A percentile compares a stretch with the other conserved stretches of the same genome.
phyloP scores from a whole-genome alignment of 1,140 invertebrate genomes.

The Lepidurus arcticus region DNA sequence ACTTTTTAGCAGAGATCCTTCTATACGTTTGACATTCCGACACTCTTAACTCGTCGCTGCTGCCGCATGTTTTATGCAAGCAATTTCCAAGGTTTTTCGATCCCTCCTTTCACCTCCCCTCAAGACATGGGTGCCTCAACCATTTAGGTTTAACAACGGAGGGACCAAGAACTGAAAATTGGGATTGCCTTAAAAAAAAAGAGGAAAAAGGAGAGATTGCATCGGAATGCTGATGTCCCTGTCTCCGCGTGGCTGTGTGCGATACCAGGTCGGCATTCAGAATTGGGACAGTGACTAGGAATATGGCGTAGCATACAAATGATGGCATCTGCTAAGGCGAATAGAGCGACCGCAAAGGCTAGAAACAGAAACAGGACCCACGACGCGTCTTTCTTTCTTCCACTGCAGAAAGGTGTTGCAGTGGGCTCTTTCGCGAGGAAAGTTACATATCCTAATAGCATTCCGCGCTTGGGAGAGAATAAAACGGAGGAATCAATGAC shows the following conservation, averaged over 20 bases:
- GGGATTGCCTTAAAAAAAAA: background rate
- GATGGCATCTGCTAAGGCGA: background rate
- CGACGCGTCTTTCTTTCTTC: too few relatives aligned
- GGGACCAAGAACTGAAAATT: background rate
- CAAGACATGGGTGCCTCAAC: too few relatives aligned
- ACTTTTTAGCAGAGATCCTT: background rate
- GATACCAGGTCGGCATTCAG: background rate
- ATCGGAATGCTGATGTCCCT: background rate
- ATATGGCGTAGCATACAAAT: conserved; percentile 11
- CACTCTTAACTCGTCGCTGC: background rate
- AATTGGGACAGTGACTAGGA: background rate
- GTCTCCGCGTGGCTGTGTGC: background rate
- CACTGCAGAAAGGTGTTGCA: background rate
- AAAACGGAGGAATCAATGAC: conserved; percentile 14
- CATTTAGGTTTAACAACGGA: background rate
- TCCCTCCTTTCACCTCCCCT: background rate
- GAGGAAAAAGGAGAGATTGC: background rate
- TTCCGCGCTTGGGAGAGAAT: background rate
- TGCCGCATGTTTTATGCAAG: conserved; percentile 15
- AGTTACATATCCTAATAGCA: background rate
- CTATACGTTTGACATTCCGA: background rate
- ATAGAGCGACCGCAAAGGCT: too few relatives aligned
- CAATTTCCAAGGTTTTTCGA: conserved; percentile 1
- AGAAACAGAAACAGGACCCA: too few relatives aligned
- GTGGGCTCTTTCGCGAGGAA: background rate